Base-by-base conservation (phyloP, 2,888 invertebrate species). In the Clusia tigrina region DNA sequence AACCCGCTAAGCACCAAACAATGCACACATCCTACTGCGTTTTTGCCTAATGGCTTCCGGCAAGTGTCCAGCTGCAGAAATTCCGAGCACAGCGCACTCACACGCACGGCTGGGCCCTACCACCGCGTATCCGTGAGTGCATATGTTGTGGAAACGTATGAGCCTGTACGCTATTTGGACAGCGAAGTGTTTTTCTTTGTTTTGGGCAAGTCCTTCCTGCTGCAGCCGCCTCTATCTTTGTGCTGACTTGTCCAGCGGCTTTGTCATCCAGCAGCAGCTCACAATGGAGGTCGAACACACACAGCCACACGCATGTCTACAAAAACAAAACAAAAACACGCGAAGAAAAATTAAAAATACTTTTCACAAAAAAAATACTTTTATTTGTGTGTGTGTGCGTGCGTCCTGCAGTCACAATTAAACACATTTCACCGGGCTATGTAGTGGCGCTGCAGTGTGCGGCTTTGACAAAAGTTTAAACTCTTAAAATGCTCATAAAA, bases 321-420 rank as follows among this genome's bases (percentile, higher is more conserved):
- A n/a, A 20, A 48, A 48, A 48, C 48, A 48, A 2, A 48, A 20
- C 48, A 18, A 48, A 48, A 22, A 48, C 48, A 48, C 5, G 18
- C 18, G 20, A 48, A 48, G n/a, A 42, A n/a, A 42, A 42, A 42
- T 42, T 42, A 32, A 32, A 32, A n/a, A 32, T 32, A 12, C n/a
- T 15, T 42, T 42, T 42, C n/a, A n/a, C n/a, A n/a, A 42, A 42
- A 42, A 15, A n/a, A 48, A 17, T 3, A 48, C 18, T 18, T 48
- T 48, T n/a, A n/a, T 48, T 6, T 48, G 48, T 22, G 22, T 20
- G 48, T 48, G 48, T 63, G 70, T 59, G 59, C 59, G 77, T 77
- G 74, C 67, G 67, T 70, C 71, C 70, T 70, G 70, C 71, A 70
- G 69, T 71, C 65, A 71, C 70, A 72, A 72, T 72, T 72, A 71